Conservation (phyloP, 2,113 vertebrate species). For the Myxocyprinus asiaticus region DNA sequence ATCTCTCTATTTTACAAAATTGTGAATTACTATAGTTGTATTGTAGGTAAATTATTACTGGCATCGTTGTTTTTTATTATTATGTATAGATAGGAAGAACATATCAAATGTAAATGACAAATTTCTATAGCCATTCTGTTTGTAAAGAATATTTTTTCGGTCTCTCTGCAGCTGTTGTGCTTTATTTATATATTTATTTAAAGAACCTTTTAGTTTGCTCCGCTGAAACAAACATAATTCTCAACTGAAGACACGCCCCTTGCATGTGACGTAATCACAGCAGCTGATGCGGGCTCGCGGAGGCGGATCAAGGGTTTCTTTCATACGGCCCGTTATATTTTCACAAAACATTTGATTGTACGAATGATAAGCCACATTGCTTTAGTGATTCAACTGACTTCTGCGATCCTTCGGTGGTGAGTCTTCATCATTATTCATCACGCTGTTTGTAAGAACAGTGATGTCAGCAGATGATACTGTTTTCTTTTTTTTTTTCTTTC, state of each 20-base stretch:
- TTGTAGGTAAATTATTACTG: too few relatives aligned
- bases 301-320: not conserved
- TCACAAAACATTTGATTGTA: not conserved
- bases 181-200: not conserved
- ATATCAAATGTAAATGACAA: too few relatives aligned
- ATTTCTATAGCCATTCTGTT: too few relatives aligned
- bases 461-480: conserved; percentile 19
- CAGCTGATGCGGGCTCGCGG: not conserved
- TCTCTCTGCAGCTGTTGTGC: too few relatives aligned
- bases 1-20: too few relatives aligned
- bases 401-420: conserved; percentile 61
- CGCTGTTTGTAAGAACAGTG: not conserved
- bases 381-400: conserved; percentile 26
- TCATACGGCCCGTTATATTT: not conserved
- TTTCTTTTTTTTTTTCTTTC: not conserved
- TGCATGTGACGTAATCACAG: not conserved
- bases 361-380: conserved; percentile 56
- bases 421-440: conserved; percentile 37
- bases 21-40: too few relatives aligned
- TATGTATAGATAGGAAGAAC: too few relatives aligned
- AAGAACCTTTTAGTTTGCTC: not conserved
- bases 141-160: too few relatives aligned
- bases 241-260: conserved; percentile 9
- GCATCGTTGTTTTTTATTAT: too few relatives aligned
- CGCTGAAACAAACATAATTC: not conserved